Base-by-base conservation (phyloP, 2,888 invertebrate species). In the Andrena dorsata region DNA sequence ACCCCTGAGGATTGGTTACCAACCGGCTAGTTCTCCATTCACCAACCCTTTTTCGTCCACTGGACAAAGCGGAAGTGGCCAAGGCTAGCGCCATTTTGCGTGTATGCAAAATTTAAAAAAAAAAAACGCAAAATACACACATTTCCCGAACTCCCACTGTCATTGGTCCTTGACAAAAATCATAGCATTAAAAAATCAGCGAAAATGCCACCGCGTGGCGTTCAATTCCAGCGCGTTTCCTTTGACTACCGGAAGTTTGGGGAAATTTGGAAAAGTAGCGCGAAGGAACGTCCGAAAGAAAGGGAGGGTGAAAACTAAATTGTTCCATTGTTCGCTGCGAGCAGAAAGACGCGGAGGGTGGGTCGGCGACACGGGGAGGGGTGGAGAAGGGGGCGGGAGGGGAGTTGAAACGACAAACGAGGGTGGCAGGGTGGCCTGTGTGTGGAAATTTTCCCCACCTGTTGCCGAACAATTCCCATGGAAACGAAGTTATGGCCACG, bases 391-490 rank as follows among this genome's bases (percentile, higher is more conserved):
- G 6, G 30, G 32, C 5, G 6, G 7, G 32, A 23, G 5, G 5
- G 70, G 28, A 30, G 66, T 28, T 35, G 74, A 58, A 66, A 66
- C 41, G 74, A 66, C 65, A 77, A 68, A 78, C 66, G 76, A 79
- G 76, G 76, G 65, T 35, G 72, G 73, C 64, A 63, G 83, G 70
- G 83, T 73, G 89, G 86, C 83, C 87, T 88, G 85, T 90, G 86
- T 88, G 90, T 88, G 90, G 89, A 92, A 92, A 92, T 92, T 90
- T 92, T 90, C 91, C 90, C 92, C 93, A 93, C 93, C 93, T 93
- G 93, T 93, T 93, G 93, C 93, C 92, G 93, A 92, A 92, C 92
- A 90, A 93, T 93, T 92, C 90, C 92, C 91, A 90, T 91, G 92
- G 92, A 93, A 93, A 93, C 92, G 85, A 93, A 93, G 89, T 93